Evolutionary conservation across 2,797 vertebrate species (phyloP).

Genomic region (Meriones psammophilus): DNA sequence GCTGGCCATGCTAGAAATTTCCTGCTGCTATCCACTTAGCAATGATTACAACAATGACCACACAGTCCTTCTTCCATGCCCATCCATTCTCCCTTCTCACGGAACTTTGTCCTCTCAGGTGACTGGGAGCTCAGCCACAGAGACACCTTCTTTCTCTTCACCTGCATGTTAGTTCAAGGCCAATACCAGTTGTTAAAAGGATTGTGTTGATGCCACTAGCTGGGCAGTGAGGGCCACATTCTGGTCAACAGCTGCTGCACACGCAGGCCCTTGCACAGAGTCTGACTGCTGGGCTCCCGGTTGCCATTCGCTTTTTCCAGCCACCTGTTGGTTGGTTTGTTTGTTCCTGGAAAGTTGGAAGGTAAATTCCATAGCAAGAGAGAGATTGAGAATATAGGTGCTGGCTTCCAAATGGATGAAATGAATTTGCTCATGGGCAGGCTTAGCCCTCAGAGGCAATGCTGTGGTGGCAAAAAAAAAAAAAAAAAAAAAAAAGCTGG

Average conservation of each 20-base stretch:
- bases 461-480: constrained; percentile 10
- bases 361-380: neutral
- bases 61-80: neutral
- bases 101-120: neutral
- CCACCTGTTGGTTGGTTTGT: neutral
- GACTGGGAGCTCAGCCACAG: neutral
- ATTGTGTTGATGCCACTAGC: neutral
- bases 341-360: neutral
- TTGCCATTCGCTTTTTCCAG: neutral
- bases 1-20: neutral
- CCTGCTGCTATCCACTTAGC: neutral
- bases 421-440: neutral
- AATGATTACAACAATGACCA: neutral
- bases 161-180: neutral
- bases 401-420: neutral
- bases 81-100: neutral
- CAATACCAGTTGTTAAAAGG: neutral
- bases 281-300: neutral
- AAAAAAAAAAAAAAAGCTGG: neutral
- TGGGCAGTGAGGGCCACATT: neutral
- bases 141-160: neutral
- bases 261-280: neutral
- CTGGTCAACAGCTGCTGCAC: neutral
- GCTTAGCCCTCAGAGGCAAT: neutral
- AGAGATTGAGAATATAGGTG: neutral